phyloP scores from a whole-genome alignment of 2,113 vertebrate species.

The Dicerorhinus sumatrensis region DNA sequence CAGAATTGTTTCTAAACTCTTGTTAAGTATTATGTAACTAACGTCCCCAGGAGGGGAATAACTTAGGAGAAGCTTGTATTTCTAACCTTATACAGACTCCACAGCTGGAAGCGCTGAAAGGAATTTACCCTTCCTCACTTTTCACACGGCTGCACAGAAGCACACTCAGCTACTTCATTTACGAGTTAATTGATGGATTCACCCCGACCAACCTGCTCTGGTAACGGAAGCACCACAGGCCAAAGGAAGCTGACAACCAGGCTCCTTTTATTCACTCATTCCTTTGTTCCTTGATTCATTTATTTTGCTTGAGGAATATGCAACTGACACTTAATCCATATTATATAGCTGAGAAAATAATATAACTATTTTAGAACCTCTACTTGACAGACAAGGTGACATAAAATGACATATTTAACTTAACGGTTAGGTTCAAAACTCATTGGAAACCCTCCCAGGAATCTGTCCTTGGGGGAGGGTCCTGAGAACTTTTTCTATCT shows the following conservation, averaged over 20 bases:
- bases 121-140: neutral
- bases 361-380: neutral
- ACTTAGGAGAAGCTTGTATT: neutral
- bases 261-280: neutral
- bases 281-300: neutral
- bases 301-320: neutral
- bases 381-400: neutral
- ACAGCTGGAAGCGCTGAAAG: neutral
- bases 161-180: neutral
- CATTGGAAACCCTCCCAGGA: neutral
- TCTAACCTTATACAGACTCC: neutral
- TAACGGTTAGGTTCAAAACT: neutral
- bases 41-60: neutral
- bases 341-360: neutral
- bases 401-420: neutral
- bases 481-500: neutral
- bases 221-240: neutral
- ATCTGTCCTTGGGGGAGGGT: neutral
- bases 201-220: neutral
- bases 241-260: neutral
- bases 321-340: neutral
- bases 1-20: neutral
- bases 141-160: neutral
- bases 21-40: neutral
- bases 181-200: neutral